Evolutionary conservation across 2,113 vertebrate species (phyloP).

Genomic region (Centropristis striata): DNA sequence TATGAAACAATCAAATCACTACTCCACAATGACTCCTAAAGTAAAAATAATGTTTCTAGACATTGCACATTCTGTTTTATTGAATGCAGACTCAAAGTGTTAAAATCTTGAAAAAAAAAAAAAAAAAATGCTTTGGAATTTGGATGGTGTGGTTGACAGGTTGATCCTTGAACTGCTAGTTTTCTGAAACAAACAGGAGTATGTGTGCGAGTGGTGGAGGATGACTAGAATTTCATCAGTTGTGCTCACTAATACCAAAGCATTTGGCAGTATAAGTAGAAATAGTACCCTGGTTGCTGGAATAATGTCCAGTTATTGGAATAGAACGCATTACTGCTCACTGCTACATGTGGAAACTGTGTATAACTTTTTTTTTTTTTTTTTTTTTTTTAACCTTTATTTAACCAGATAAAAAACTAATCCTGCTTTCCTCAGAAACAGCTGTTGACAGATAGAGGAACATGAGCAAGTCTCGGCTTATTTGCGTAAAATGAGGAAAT

Average conservation of each 20-base stretch:
- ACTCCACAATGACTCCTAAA: background rate
- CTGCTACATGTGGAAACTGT: background rate
- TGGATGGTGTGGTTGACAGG: background rate
- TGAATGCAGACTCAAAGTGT: background rate
- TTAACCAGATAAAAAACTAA: too few relatives aligned
- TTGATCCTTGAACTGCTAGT: background rate
- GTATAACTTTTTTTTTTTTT: too few relatives aligned
- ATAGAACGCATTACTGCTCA: background rate
- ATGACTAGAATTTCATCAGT: background rate
- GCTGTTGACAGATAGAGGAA: slow-evolving; percentile 9
- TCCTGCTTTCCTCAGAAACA: slow-evolving; percentile 23
- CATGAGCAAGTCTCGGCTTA: slow-evolving; percentile 9
- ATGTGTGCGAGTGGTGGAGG: slow-evolving; percentile 3
- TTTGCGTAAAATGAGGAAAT: slow-evolving; percentile 14
- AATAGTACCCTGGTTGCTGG: slow-evolving; percentile 7
- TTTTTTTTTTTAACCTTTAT: too few relatives aligned
- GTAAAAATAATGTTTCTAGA: too few relatives aligned
- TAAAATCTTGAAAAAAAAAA: background rate
- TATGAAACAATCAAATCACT: background rate
- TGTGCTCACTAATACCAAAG: slow-evolving; percentile 8
- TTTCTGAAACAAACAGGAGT: background rate
- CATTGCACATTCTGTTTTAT: too few relatives aligned
- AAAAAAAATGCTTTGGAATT: slow-evolving; percentile 1
- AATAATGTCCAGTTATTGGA: background rate
- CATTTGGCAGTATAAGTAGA: slow-evolving; percentile 3